Evolutionary conservation across 2,888 invertebrate species (phyloP).

Genomic region (Callyntrura sp.): DNA sequence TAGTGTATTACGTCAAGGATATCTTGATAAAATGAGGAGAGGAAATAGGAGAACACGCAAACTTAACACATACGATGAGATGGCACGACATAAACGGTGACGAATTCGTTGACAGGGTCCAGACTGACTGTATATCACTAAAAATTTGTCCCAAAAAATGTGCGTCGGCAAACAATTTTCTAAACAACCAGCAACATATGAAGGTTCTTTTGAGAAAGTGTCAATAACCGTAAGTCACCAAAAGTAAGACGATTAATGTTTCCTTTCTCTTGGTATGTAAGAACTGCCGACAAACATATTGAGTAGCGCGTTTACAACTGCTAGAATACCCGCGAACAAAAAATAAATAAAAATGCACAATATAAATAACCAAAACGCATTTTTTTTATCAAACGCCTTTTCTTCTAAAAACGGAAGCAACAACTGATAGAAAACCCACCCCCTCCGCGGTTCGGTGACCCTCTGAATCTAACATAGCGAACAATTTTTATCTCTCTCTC

Average conservation of each 20-base stretch:
- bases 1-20: neutral
- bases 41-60: constrained; percentile 7
- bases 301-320: neutral
- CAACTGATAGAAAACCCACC: neutral
- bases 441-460: neutral
- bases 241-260: neutral
- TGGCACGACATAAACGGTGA: too few species aligned
- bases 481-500: neutral
- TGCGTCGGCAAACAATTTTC: neutral
- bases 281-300: neutral
- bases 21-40: neutral
- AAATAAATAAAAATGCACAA: constrained; percentile 18
- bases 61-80: too few species aligned
- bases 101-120: neutral
- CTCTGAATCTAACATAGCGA: neutral
- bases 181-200: neutral
- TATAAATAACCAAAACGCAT: neutral
- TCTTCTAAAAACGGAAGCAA: neutral
- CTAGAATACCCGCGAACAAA: neutral
- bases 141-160: constrained; percentile 7
- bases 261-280: neutral
- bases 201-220: constrained; percentile 8
- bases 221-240: neutral
- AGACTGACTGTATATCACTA: neutral
- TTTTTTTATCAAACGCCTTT: neutral